phyloP scores from a whole-genome alignment of 1,140 invertebrate genomes.

The Psilanteris sp. region DNA sequence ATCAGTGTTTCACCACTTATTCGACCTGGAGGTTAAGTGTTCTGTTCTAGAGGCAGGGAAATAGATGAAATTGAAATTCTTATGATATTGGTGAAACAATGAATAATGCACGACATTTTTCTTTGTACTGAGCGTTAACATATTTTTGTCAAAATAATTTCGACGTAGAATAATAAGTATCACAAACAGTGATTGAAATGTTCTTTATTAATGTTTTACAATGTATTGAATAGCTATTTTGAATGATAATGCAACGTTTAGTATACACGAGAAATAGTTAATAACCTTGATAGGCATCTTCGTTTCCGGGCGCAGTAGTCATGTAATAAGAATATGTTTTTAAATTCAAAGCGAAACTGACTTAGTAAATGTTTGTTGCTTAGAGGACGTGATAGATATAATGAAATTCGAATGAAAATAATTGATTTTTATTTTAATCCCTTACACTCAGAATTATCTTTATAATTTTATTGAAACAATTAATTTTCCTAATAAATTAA shows the following conservation, averaged over 20 bases:
- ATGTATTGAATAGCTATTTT: slow-evolving; percentile 39
- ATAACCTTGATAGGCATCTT: slow-evolving; percentile 18
- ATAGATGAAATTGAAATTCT: slow-evolving; percentile 47
- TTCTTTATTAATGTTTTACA: slow-evolving; percentile 41
- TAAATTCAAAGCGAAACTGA: no score
- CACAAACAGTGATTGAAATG: slow-evolving; percentile 22
- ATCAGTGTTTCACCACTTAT: slow-evolving; percentile 48
- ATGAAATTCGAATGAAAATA: no score
- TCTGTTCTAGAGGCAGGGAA: slow-evolving; percentile 32
- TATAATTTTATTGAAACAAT: no score
- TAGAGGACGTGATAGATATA: no score
- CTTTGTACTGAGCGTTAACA: slow-evolving; percentile 30
- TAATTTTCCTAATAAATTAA: no score
- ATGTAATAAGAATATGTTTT: no score
- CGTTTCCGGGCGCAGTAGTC: slow-evolving; percentile 29
- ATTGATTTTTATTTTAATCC: no score
- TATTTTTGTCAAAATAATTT: slow-evolving; percentile 48
- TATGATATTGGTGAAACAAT: slow-evolving; percentile 14
- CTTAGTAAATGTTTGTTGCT: no score
- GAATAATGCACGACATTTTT: slow-evolving; percentile 46
- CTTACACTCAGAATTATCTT: no score
- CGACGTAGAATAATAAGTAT: slow-evolving; percentile 43
- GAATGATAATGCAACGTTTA: slow-evolving; percentile 35
- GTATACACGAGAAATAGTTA: slow-evolving; percentile 45
- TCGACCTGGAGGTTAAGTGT: slow-evolving; percentile 28